phyloP scores from a whole-genome alignment of 2,113 vertebrate species.

The Mustelus asterias region DNA sequence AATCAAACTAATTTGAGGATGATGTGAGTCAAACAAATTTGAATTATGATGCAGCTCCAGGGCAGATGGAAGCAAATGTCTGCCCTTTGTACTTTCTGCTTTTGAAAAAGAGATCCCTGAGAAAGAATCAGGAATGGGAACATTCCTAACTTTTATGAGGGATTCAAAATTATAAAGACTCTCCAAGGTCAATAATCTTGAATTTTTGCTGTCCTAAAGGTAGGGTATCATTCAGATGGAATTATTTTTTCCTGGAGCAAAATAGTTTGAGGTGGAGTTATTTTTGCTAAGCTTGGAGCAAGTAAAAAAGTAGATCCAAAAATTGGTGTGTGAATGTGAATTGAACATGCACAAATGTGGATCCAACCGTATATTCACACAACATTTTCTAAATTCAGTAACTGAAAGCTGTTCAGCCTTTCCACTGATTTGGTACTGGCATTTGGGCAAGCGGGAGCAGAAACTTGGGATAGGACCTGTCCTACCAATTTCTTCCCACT shows the following conservation, averaged over 20 bases:
- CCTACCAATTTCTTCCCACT: not conserved
- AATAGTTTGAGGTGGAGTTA: not conserved
- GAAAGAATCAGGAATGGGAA: not conserved
- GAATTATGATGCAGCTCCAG: not conserved
- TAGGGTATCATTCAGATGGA: not conserved
- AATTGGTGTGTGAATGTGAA: not conserved
- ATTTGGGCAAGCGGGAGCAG: not conserved
- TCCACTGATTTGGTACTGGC: not conserved
- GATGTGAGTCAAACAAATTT: not conserved
- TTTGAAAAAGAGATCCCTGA: not conserved
- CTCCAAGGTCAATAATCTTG: not conserved
- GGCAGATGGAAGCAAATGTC: not conserved
- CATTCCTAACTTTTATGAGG: no score
- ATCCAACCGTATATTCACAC: not conserved
- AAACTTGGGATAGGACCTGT: not conserved
- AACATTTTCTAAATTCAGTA: not conserved
- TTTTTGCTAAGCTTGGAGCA: not conserved
- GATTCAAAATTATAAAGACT: not conserved
- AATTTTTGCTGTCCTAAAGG: not conserved
- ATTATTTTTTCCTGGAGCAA: not conserved
- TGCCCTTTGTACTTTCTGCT: not conserved
- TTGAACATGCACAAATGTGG: not conserved
- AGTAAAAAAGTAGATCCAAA: not conserved
- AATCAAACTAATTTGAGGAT: not conserved
- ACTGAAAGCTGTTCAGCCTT: not conserved